Percentiles rank a stretch among this genome's conserved stretches.
phyloP scores from a whole-genome alignment of 2,888 invertebrate species.

The Platyscelio sp. region DNA sequence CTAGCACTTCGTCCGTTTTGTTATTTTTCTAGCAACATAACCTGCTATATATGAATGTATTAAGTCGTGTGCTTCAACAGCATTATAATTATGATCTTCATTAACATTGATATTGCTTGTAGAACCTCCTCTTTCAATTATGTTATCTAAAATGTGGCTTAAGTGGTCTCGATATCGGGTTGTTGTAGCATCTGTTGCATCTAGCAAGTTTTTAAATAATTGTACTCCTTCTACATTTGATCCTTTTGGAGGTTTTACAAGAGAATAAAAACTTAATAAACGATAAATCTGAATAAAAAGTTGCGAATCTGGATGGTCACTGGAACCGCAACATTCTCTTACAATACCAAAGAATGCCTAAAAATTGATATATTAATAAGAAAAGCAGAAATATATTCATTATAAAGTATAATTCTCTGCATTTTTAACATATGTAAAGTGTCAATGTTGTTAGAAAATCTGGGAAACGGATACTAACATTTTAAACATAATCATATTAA shows the following conservation, averaged over 20 bases:
- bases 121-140: neutral
- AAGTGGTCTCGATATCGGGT: neutral
- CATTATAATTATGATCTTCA: neutral
- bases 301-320: slow-evolving; percentile 7
- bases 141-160: neutral
- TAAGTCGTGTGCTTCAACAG: neutral
- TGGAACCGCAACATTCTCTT: slow-evolving; percentile 24
- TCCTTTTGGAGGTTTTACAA: neutral
- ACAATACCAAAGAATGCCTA: neutral
- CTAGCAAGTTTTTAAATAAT: neutral
- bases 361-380: neutral
- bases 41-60: neutral
- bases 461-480: no score
- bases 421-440: no score
- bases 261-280: neutral
- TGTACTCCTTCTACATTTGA: neutral
- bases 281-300: slow-evolving; percentile 1
- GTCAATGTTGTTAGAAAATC: no score
- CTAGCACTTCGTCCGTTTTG: neutral
- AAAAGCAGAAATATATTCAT: no score
- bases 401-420: no score
- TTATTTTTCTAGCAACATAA: neutral
- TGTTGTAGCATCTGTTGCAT: neutral
- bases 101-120: neutral
- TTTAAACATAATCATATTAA: no score